phyloP scores from a whole-genome alignment of 2,113 vertebrate genomes.

The Podarcis muralis region DNA sequence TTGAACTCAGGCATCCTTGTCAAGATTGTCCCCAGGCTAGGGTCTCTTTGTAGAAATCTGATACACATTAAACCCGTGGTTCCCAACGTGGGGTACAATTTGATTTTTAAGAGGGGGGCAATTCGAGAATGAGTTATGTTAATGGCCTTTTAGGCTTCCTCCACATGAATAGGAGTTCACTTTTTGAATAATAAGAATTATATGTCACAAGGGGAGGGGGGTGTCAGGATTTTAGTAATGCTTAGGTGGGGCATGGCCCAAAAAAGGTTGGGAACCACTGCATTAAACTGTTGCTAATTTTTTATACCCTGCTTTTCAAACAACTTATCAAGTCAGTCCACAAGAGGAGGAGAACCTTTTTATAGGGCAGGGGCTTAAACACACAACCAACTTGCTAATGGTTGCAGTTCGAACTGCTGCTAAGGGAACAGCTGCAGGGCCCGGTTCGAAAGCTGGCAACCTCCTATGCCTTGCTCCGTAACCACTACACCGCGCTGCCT shows the following conservation, averaged over 20 bases:
- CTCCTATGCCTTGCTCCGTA: not conserved
- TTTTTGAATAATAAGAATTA: too few relatives aligned
- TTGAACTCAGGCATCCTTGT: not conserved
- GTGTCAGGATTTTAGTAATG: too few relatives aligned
- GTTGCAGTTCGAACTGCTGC: not conserved
- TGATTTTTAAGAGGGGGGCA: too few relatives aligned
- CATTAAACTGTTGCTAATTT: not conserved
- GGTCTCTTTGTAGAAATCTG: not conserved
- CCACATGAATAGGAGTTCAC: too few relatives aligned
- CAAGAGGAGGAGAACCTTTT: not conserved
- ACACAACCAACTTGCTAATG: not conserved
- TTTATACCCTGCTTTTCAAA: not conserved
- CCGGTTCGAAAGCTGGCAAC: not conserved
- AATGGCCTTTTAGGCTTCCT: too few relatives aligned
- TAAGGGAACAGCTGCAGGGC: not conserved
- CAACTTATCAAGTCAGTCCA: not conserved
- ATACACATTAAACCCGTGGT: not conserved
- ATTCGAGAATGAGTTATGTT: too few relatives aligned
- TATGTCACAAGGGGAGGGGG: too few relatives aligned
- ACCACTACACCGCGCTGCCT: not conserved
- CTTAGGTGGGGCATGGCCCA: too few relatives aligned
- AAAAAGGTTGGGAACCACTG: too few relatives aligned
- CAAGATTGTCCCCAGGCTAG: not conserved
- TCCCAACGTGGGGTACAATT: too few relatives aligned
- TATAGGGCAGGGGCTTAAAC: not conserved